A percentile compares a stretch with the other conserved stretches of the same genome.
Evolutionary conservation across 2,888 invertebrate species (phyloP).

Genomic region (Chalcosyrphus nemorum): DNA sequence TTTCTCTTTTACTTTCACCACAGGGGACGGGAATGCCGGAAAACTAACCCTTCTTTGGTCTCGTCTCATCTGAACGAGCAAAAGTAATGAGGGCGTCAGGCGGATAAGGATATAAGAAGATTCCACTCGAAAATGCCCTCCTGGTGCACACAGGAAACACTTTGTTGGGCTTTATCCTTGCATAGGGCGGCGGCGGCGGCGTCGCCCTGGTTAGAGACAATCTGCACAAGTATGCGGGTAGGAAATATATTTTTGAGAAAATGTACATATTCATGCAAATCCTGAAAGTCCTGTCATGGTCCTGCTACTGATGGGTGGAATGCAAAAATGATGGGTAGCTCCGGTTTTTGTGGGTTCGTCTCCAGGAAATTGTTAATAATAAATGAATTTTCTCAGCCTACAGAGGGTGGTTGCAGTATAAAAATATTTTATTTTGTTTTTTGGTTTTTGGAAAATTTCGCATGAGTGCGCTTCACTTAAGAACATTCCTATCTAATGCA

Average conservation of each 20-base stretch:
- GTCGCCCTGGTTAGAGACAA: too few species aligned
- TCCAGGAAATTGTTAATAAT: constrained; percentile 54
- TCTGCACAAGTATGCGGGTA: background rate
- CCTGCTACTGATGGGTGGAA: background rate
- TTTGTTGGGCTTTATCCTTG: background rate
- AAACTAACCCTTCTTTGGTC: background rate
- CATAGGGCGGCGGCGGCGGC: background rate
- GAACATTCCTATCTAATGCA: background rate
- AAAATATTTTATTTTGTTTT: too few species aligned
- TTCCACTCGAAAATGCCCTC: background rate
- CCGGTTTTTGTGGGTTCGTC: constrained; percentile 14
- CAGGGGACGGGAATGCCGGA: background rate
- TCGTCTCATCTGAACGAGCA: constrained; percentile 21
- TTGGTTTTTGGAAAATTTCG: constrained; percentile 27
- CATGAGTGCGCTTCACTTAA: constrained; percentile 17
- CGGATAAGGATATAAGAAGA: background rate
- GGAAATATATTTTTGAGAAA: constrained; percentile 4
- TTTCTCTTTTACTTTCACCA: background rate
- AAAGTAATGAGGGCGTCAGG: constrained; percentile 34
- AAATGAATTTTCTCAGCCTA: constrained; percentile 27
- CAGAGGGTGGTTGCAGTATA: background rate
- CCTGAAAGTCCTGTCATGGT: background rate
- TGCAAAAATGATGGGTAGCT: constrained; percentile 34
- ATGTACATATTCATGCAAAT: background rate
- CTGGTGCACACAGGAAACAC: background rate